Evolutionary conservation across 2,888 invertebrate species (phyloP).

Genomic region (Trachelus tabidus): DNA sequence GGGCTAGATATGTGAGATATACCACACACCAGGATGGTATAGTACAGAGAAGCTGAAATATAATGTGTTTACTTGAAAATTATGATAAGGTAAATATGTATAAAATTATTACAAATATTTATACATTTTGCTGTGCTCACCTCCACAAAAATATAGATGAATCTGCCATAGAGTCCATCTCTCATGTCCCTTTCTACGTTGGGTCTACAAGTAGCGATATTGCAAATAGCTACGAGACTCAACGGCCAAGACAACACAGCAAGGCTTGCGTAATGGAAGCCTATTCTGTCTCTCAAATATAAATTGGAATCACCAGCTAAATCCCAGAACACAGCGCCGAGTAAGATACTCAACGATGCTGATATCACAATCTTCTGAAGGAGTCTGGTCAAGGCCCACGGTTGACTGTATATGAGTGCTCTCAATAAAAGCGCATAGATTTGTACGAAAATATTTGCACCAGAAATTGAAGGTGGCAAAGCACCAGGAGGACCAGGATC

Average conservation of each 20-base stretch:
- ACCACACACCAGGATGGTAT: conserved; percentile 82
- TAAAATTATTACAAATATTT: not conserved
- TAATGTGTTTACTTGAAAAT: not conserved
- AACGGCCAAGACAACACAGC: conserved; percentile 84
- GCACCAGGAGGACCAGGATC: conserved; percentile 85
- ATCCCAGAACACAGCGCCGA: conserved; percentile 92
- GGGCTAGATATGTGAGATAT: conserved; percentile 87
- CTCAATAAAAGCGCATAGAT: conserved; percentile 75
- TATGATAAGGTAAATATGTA: conserved; percentile 6
- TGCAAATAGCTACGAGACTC: conserved; percentile 57
- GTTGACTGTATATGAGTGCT: conserved; percentile 83
- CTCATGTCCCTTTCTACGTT: conserved; percentile 84
- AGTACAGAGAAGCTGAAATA: conserved; percentile 79
- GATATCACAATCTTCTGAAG: conserved; percentile 82
- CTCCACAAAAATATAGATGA: conserved; percentile 83
- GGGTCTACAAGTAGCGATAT: conserved; percentile 64
- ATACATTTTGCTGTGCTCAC: conserved; percentile 65
- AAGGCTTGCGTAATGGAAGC: conserved; percentile 88
- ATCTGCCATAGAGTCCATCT: conserved; percentile 82
- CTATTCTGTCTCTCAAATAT: conserved; percentile 81
- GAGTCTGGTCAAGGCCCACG: conserved; percentile 83
- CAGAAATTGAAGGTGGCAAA: conserved; percentile 74
- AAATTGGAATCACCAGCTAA: conserved; percentile 80
- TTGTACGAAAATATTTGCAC: conserved; percentile 77
- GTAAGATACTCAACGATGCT: conserved; percentile 83